A percentile compares a stretch with the other conserved stretches of the same genome.
phyloP scores from a whole-genome alignment of 2,113 vertebrate species.

The Platycercus adscitus region DNA sequence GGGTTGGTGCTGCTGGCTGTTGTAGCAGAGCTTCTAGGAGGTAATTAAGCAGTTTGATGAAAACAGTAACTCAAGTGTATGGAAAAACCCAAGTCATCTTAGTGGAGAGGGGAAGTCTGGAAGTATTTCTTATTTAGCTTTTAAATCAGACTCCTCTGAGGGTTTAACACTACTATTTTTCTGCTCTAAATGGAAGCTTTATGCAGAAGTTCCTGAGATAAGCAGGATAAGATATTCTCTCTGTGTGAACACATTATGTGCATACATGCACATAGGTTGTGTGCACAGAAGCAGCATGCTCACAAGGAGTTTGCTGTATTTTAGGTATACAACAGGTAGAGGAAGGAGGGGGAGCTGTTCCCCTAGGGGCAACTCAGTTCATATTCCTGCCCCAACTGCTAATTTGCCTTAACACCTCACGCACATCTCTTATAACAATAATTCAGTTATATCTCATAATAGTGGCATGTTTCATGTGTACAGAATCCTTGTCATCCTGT shows the following conservation, averaged over 20 bases:
- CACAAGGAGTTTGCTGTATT: not conserved
- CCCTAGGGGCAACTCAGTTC: not conserved
- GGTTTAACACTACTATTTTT: not conserved
- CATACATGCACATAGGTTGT: too few relatives aligned
- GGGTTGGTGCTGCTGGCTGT: not conserved
- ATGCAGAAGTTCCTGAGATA: not conserved
- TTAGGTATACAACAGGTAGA: not conserved
- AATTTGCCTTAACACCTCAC: not conserved
- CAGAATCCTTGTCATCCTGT: not conserved
- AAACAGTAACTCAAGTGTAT: not conserved
- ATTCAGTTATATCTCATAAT: not conserved
- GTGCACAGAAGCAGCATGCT: fast-evolving
- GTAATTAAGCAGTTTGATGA: not conserved
- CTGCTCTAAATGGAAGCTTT: not conserved
- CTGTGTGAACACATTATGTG: fast-evolving
- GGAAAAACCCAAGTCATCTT: not conserved
- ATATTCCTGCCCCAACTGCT: not conserved
- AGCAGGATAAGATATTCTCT: not conserved
- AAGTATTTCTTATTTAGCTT: not conserved
- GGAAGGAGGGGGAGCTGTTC: not conserved
- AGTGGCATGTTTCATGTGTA: not conserved
- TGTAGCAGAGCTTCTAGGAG: not conserved
- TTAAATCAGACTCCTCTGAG: not conserved
- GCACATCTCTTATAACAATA: not conserved
- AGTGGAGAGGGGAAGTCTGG: not conserved